Evolutionary conservation across 2,888 invertebrate species (phyloP), one percentile per base, ranked within the genome.

Genomic region (Oscheius sp.): DNA sequence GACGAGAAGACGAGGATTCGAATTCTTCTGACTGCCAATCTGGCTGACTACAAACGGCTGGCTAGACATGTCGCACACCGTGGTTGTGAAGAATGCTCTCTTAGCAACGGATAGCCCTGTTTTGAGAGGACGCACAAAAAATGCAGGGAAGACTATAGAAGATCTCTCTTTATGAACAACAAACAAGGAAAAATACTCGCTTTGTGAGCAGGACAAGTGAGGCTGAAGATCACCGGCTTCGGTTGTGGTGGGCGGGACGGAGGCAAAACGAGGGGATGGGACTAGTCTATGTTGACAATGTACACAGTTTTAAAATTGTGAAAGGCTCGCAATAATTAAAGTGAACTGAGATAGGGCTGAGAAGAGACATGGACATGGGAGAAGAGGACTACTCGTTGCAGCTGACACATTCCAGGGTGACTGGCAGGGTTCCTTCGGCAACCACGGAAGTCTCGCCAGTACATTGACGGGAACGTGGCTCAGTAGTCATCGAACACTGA

Each of bases 391-490:
- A 68, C 50, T 65, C 62, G 21, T 80, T 73, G 73, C 87, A 87
- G 63, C 84, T 74, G 70, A 87, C 87, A 73, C 87, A 87, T 57
- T 87, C 86, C 37, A 87, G 74, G 47, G 85, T 78, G 58, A 87
- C 79, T 33, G 86, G 87, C 62, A 86, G 80, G 29, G 83, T 78
- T 35, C 85, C 84, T 76, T 85, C 83, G 57, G 84, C 73, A 63
- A 80, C 83, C 55, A 83, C 83, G 37, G 87, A 85, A 35, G 78
- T 77, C 75, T 87, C 87, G 59, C 75, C 77, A 32, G 83, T 76
- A 66, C 87, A 87, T 35, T 51, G 75, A 47, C 76, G 76, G 32
- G 71, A 70, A 0, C 75, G 70, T 53, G 74, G 75, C 21, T 76
- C 73, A 32, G 77, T 74, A 47, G 86, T 79, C 82, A 86, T 79